Evolutionary conservation across 2,113 vertebrate species (phyloP).

Genomic region (Tupaia chinensis): DNA sequence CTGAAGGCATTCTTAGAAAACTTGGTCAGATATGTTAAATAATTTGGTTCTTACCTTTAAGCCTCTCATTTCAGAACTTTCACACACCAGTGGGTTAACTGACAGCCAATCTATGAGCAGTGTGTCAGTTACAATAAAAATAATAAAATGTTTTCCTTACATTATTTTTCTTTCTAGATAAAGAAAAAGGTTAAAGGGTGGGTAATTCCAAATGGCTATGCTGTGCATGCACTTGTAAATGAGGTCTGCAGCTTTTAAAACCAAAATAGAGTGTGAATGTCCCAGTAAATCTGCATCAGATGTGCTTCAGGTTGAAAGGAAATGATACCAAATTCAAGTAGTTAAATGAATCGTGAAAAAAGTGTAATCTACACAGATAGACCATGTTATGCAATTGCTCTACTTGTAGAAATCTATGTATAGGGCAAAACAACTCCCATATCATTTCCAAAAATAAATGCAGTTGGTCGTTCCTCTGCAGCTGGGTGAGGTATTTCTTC

Average conservation of each 20-base stretch:
- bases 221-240: slow-evolving; percentile 68
- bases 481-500: slow-evolving; percentile 62
- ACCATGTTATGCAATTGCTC: slow-evolving; percentile 76
- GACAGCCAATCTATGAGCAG: not conserved
- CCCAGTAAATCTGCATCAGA: slow-evolving; percentile 78
- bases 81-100: not conserved
- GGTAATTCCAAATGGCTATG: slow-evolving; percentile 61
- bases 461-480: slow-evolving; percentile 61
- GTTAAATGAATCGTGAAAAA: slow-evolving; percentile 79
- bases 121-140: slow-evolving; percentile 46
- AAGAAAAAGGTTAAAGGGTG: slow-evolving; percentile 56
- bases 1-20: slow-evolving; percentile 21
- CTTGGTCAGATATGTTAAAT: not conserved
- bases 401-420: slow-evolving; percentile 73
- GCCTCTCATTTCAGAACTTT: slow-evolving; percentile 22
- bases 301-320: slow-evolving; percentile 80
- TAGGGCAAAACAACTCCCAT: slow-evolving; percentile 71
- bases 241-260: slow-evolving; percentile 69
- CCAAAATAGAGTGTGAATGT: slow-evolving; percentile 72
- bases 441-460: slow-evolving; percentile 77
- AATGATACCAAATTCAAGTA: slow-evolving; percentile 77
- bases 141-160: slow-evolving; percentile 22
- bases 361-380: slow-evolving; percentile 76
- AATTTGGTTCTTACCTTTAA: slow-evolving; percentile 22
- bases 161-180: slow-evolving; percentile 28